These are phyloP conservation scores for Malthinus seriepunctatus DNA, from an alignment of 2,888 invertebrate species.

Conservation along the genomic window DNA sequence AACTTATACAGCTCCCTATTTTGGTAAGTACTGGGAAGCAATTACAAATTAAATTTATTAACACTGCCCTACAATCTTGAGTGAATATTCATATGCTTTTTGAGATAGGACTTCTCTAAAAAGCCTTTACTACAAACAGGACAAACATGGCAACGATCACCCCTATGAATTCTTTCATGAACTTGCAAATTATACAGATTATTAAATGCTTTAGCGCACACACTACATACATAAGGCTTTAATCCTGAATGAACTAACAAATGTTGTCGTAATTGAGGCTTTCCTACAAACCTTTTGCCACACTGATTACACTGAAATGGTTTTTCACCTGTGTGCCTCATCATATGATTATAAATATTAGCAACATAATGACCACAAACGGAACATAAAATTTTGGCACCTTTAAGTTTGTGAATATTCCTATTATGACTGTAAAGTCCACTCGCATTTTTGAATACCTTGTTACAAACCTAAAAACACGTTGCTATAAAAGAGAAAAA, in stretches of 20 bases:
- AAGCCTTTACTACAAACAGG: constrained; percentile 43
- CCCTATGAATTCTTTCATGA: constrained; percentile 46
- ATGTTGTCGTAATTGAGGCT: constrained; percentile 41
- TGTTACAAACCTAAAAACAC: constrained; percentile 36
- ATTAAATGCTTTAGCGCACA: constrained; percentile 46
- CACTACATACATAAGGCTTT: constrained; percentile 44
- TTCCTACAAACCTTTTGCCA: constrained; percentile 41
- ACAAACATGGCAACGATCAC: constrained; percentile 44
- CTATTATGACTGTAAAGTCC: constrained; percentile 40
- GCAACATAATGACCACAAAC: constrained; percentile 43
- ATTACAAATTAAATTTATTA: background rate
- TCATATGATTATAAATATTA: constrained; percentile 45
- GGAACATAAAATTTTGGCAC: constrained; percentile 40
- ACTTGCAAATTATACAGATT: constrained; percentile 45
- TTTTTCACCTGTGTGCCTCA: constrained; percentile 40
- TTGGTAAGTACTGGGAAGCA: no score
- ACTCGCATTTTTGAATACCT: constrained; percentile 41
- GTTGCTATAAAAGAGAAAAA: background rate
- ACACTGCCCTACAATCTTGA: constrained; percentile 25
- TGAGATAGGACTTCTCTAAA: constrained; percentile 46
- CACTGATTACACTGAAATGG: constrained; percentile 42
- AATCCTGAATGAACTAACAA: constrained; percentile 43
- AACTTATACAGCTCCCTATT: no score
- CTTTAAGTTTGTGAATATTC: constrained; percentile 39
- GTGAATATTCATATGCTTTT: constrained; percentile 45